phyloP scores from a whole-genome alignment of 2,888 invertebrate species.

The Platycheirus albimanus region DNA sequence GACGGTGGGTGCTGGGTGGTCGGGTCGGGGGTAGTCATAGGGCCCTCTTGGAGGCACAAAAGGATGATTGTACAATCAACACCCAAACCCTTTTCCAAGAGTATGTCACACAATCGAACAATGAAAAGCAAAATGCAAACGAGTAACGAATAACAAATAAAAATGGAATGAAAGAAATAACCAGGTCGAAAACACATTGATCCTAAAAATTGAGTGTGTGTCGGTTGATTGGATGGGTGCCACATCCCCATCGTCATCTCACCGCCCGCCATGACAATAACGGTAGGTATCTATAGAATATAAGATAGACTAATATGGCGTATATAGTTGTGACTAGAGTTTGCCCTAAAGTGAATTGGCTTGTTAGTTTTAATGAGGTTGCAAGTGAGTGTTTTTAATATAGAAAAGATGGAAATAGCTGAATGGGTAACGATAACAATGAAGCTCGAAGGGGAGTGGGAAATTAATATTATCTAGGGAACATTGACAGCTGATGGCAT shows the following conservation, averaged over 20 bases:
- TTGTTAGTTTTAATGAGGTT: conserved; percentile 40
- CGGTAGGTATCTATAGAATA: conserved; percentile 7
- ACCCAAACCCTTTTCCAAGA: background rate
- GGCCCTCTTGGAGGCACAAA: background rate
- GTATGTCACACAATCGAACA: background rate
- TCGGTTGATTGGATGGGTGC: conserved; percentile 50
- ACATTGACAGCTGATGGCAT: background rate
- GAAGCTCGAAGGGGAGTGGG: background rate
- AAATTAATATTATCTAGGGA: background rate
- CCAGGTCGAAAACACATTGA: conserved; percentile 41
- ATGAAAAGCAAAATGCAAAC: conserved; percentile 23
- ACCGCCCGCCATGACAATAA: no score
- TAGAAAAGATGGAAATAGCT: background rate
- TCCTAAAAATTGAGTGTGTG: conserved; percentile 37
- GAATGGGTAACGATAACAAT: background rate
- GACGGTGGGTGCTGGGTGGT: background rate
- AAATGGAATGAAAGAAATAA: background rate
- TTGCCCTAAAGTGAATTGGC: conserved; percentile 27
- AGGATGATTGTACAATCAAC: background rate
- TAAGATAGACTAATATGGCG: conserved; percentile 20
- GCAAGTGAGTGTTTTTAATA: conserved; percentile 37
- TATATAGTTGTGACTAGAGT: background rate
- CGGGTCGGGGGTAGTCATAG: no score
- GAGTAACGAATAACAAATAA: background rate
- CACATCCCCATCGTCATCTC: no score